Percentiles rank a stretch among this genome's conserved stretches.
Evolutionary conservation across 2,888 invertebrate genomes (phyloP).

Genomic region (Eupeodes latifasciatus): DNA sequence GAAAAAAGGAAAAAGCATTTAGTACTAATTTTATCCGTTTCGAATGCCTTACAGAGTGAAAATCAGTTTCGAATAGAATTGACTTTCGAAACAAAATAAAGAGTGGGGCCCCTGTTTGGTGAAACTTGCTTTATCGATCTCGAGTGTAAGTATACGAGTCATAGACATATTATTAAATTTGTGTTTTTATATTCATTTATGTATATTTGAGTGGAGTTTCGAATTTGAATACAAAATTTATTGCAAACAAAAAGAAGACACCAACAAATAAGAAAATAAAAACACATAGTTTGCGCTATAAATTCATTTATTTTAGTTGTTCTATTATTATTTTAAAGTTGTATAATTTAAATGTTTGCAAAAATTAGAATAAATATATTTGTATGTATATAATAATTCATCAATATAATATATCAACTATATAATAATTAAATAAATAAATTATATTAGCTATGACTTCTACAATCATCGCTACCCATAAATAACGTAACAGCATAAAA

Average conservation of each 20-base stretch:
- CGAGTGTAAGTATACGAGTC: too few relatives aligned
- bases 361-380: slow-evolving; percentile 70
- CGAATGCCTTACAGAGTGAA: too few relatives aligned
- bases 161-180: too few relatives aligned
- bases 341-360: slow-evolving; percentile 67
- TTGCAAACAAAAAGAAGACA: background rate
- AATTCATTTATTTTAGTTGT: slow-evolving; percentile 66
- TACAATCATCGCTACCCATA: slow-evolving; percentile 13
- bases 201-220: too few relatives aligned
- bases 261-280: slow-evolving; percentile 33
- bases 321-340: slow-evolving; percentile 58
- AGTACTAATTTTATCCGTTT: too few relatives aligned
- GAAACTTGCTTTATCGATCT: too few relatives aligned
- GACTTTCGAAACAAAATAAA: too few relatives aligned
- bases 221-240: too few relatives aligned
- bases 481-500: slow-evolving; percentile 47
- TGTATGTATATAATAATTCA: slow-evolving; percentile 60
- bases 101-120: too few relatives aligned
- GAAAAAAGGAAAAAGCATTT: too few relatives aligned
- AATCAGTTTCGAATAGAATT: too few relatives aligned
- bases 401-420: slow-evolving; percentile 35
- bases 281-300: slow-evolving; percentile 48
- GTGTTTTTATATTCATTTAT: too few relatives aligned
- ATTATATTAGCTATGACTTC: slow-evolving; percentile 59
- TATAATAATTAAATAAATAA: slow-evolving; percentile 62